Evolutionary conservation across 2,113 vertebrate genomes (phyloP).

Genomic region (Grantiella picta): DNA sequence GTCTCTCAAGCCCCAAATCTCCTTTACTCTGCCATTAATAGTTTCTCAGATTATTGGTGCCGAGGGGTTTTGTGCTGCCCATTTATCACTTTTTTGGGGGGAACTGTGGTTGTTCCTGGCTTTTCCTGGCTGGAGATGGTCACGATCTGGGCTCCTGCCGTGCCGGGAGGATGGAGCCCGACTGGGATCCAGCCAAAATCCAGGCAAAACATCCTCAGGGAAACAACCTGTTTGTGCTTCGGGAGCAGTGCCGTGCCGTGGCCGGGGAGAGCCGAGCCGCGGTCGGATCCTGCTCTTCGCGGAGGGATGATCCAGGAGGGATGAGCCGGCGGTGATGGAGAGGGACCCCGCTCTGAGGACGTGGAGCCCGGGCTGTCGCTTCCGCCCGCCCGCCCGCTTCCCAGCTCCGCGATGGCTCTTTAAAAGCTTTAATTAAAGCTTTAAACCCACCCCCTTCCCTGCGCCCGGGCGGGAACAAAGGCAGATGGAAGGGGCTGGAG

Average conservation of each 20-base stretch:
- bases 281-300: not conserved
- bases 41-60: conserved; percentile 9
- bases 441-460: not conserved
- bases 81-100: not conserved
- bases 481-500: conserved; percentile 14
- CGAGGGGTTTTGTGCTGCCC: not conserved
- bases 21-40: conserved; percentile 36
- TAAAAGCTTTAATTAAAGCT: conserved; percentile 50
- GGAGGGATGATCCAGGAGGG: not conserved
- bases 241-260: not conserved
- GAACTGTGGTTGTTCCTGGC: not conserved
- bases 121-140: not conserved
- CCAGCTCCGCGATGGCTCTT: not conserved
- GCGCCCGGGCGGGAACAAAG: not conserved
- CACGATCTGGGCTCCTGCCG: not conserved
- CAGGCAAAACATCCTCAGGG: not conserved
- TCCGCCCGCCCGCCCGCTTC: not conserved
- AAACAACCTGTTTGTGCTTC: not conserved
- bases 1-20: conserved; percentile 28
- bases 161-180: not conserved
- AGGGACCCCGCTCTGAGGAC: not conserved
- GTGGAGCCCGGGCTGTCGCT: not conserved
- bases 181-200: not conserved
- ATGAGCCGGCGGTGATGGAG: not conserved
- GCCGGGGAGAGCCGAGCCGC: not conserved